Base-by-base conservation (phyloP, 1,140 invertebrate genomes). In the Phymorhynchus buccinoides region DNA sequence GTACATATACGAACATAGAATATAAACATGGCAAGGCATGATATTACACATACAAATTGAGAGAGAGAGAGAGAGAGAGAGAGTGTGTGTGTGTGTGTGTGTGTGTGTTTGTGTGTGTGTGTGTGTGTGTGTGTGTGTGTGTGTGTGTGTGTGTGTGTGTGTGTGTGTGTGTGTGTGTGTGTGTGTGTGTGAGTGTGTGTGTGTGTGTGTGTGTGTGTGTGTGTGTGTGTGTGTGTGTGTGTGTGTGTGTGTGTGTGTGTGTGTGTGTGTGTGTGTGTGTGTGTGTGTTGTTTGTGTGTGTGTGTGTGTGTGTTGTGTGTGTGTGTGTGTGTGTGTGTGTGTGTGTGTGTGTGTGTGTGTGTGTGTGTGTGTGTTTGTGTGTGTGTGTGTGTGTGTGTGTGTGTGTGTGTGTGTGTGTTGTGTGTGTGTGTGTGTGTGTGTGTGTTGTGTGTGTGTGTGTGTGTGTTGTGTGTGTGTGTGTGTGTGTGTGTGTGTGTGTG, bases 41-140 rank as follows among this genome's bases (percentile, higher is more conserved):
- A 68, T 27, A 12, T n/a, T n/a, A 37, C 30, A 18, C 37, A 37
- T 18, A n/a, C 14, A 22, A n/a, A 30, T 14, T 35, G 68, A 35
- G 30, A 14, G 68, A 35, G 68, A 30, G 32, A 35, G 30, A 32
- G 30, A 48, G 41, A 68, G 68, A 35, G 68, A 35, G 30, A 32
- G 42, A 44, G 79, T 80, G 78, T 52, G 78, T 80, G 42, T 52
- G 78, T 80, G 77, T 48, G 77, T 79, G 77, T 48, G 77, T 79
- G 37, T 44, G 77, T 79, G 39, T 42, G 68, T 71, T n/a, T 71
- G 30, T 35, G 68, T 35, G 68, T 71, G 68, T 71, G 68, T 35
- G 30, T 71, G 68, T 71, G 68, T 71, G 68, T 71, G 68, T 16
- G 68, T 1, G 68, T 79, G 41, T n/a, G 68, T 71, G 79, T 7